These are phyloP conservation scores for Alloplasta piceator DNA, from an alignment of 2,888 invertebrate genomes.

Conservation along the genomic window DNA sequence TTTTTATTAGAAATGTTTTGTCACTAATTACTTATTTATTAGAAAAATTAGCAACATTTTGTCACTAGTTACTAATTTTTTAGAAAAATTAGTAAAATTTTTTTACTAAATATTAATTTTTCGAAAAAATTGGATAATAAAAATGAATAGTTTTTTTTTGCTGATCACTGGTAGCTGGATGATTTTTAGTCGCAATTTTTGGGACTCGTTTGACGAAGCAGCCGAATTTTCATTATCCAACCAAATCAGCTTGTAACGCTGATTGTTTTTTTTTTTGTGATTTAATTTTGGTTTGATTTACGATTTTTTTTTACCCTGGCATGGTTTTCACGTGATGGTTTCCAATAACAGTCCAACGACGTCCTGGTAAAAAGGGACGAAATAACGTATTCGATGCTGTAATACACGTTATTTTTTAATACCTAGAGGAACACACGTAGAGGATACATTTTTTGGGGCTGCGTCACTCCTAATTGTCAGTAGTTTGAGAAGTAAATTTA, in stretches of 20 bases:
- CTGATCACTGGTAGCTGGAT: too few species aligned
- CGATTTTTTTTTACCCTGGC: constrained; percentile 64
- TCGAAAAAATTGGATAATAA: too few species aligned
- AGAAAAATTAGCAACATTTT: too few species aligned
- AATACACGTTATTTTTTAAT: constrained; percentile 15
- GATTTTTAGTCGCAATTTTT: constrained; percentile 60
- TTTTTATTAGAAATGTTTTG: too few species aligned
- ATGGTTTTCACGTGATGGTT: constrained; percentile 68
- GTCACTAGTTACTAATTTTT: too few species aligned
- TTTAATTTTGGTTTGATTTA: constrained; percentile 39
- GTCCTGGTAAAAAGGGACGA: neutral
- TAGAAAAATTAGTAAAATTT: too few species aligned
- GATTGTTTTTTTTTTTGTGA: constrained; percentile 51
- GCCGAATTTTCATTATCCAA: constrained; percentile 9
- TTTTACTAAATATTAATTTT: too few species aligned
- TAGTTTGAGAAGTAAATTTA: constrained; percentile 28
- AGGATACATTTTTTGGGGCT: constrained; percentile 60
- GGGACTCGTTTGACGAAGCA: constrained; percentile 49
- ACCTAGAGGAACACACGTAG: constrained; percentile 8
- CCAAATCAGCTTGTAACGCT: constrained; percentile 16
- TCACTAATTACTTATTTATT: too few species aligned
- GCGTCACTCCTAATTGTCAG: constrained; percentile 47
- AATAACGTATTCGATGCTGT: neutral
- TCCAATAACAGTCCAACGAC: constrained; percentile 42
- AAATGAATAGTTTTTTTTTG: too few species aligned